A percentile compares a stretch with the other conserved stretches of the same genome.
These are phyloP conservation scores for Sciaenops ocellatus DNA, from an alignment of 2,797 vertebrate species.

Conservation along the genomic window DNA sequence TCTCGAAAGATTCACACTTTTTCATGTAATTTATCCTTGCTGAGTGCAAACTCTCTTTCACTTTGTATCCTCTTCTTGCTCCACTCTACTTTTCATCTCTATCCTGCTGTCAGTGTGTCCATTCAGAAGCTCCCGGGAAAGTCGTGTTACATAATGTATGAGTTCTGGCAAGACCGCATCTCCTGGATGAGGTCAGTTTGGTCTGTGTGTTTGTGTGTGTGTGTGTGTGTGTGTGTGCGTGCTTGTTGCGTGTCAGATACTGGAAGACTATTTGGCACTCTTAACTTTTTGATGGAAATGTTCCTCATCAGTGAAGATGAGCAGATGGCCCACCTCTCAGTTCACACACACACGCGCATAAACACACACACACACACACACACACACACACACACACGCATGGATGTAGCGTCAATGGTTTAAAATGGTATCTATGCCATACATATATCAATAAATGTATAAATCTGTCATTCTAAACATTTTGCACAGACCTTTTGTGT, in stretches of 20 bases:
- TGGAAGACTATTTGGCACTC: constrained; percentile 70
- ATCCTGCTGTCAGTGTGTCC: constrained; percentile 87
- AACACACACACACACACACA: constrained; percentile 33
- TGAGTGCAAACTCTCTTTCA: constrained; percentile 43
- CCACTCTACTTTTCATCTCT: constrained; percentile 46
- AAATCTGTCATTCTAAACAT: constrained; percentile 10
- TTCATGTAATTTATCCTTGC: constrained; percentile 4
- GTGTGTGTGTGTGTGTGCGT: constrained; percentile 23
- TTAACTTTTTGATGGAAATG: constrained; percentile 72
- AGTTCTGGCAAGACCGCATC: constrained; percentile 89
- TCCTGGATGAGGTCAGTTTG: constrained; percentile 88
- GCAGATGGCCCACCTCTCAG: constrained; percentile 77
- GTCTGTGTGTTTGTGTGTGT: constrained; percentile 34
- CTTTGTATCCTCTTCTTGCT: constrained; percentile 41
- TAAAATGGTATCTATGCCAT: constrained; percentile 8
- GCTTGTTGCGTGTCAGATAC: constrained; percentile 48
- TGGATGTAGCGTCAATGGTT: constrained; percentile 23
- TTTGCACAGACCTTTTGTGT: neutral
- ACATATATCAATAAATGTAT: constrained; percentile 32
- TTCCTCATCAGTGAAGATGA: constrained; percentile 72
- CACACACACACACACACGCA: constrained; percentile 25
- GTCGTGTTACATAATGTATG: constrained; percentile 89
- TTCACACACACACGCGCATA: constrained; percentile 30
- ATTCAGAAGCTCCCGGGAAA: constrained; percentile 90
- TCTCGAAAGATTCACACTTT: constrained; percentile 37